A percentile compares a stretch with the other conserved stretches of the same genome.
phyloP scores from a whole-genome alignment of 1,140 invertebrate species.

The Samia ricini region DNA sequence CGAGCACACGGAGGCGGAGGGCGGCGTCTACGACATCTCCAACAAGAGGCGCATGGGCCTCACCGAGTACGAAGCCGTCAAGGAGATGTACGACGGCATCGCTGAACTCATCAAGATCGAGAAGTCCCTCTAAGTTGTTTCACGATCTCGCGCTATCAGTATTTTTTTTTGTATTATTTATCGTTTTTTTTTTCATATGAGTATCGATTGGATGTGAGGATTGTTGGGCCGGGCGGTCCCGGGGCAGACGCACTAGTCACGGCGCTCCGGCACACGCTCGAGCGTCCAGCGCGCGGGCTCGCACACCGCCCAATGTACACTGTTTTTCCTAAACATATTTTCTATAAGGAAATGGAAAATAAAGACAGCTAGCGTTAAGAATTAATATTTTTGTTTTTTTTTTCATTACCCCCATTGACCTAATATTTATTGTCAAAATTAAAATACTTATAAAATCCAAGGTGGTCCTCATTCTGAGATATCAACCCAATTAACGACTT shows the following conservation, averaged over 20 bases:
- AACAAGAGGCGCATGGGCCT: slow-evolving; percentile 94
- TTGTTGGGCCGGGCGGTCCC: slow-evolving; percentile 46
- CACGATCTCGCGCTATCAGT: slow-evolving; percentile 65
- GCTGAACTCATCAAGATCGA: slow-evolving; percentile 94
- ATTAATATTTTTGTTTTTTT: slow-evolving; percentile 51
- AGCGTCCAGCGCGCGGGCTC: slow-evolving; percentile 51
- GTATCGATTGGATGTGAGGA: slow-evolving; percentile 58
- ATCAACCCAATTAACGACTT: too few relatives aligned
- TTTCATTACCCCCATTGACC: slow-evolving; percentile 4
- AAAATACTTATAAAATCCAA: too few relatives aligned
- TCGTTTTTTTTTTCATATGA: slow-evolving; percentile 70
- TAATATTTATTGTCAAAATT: neutral
- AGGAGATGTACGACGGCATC: slow-evolving; percentile 95
- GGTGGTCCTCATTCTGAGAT: too few relatives aligned
- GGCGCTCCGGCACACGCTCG: too few relatives aligned
- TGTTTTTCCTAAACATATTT: slow-evolving; percentile 73
- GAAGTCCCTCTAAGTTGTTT: slow-evolving; percentile 82
- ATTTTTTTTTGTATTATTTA: slow-evolving; percentile 75
- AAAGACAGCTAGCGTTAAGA: slow-evolving; percentile 76
- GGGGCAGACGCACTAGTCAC: slow-evolving; percentile 52
- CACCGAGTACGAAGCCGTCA: slow-evolving; percentile 92
- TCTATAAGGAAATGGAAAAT: slow-evolving; percentile 77
- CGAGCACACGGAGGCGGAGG: slow-evolving; percentile 96
- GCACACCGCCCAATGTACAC: slow-evolving; percentile 56
- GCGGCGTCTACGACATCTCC: slow-evolving; percentile 95